phyloP scores from a whole-genome alignment of 2,797 vertebrate genomes.

The Mus caroli region DNA sequence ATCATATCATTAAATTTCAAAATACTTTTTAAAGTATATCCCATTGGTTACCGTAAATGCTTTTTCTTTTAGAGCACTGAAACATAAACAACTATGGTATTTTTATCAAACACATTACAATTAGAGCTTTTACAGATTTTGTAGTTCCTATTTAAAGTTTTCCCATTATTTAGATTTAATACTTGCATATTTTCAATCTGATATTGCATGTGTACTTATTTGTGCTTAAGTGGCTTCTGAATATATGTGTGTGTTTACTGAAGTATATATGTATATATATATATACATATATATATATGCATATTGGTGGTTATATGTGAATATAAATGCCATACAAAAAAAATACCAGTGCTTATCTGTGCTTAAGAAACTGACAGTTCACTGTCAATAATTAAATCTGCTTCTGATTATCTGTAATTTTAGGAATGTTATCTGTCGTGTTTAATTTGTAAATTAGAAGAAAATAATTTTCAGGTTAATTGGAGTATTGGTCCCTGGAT shows the following conservation, averaged over 20 bases:
- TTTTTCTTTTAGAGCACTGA: not conserved
- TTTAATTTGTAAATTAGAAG: not conserved
- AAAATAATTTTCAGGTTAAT: not conserved
- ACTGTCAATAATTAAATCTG: no score
- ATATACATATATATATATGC: no score
- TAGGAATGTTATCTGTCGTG: not conserved
- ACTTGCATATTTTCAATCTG: not conserved
- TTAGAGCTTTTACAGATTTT: not conserved
- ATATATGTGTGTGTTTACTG: no score
- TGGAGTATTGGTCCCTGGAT: not conserved
- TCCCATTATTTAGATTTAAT: not conserved
- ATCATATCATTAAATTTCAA: not conserved
- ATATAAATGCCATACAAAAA: not conserved
- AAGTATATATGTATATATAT: no score
- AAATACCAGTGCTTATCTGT: not conserved
- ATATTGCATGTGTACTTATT: not conserved
- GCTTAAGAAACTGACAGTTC: not conserved
- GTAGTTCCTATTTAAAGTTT: not conserved
- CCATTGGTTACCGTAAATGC: not conserved
- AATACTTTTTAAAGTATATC: not conserved
- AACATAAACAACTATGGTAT: not conserved
- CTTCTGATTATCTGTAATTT: not conserved
- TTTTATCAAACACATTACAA: not conserved
- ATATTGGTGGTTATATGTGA: not conserved
- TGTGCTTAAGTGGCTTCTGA: not conserved